These are phyloP conservation scores for Xestia ashworthii DNA, from an alignment of 2,888 invertebrate species.

Conservation along the genomic window DNA sequence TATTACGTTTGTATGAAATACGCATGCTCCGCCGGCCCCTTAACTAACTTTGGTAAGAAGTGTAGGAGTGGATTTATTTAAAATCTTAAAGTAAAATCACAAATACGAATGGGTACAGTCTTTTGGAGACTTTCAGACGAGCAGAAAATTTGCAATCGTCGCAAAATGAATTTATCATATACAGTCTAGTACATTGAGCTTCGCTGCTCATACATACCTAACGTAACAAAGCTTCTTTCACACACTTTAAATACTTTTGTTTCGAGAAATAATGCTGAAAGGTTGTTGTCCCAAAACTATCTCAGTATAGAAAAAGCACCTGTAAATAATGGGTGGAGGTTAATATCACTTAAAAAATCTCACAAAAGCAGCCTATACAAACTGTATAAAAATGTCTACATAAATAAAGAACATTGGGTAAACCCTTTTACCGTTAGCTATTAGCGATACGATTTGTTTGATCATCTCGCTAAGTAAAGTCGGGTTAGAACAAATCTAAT, in stretches of 20 bases:
- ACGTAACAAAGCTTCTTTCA: slow-evolving; percentile 42
- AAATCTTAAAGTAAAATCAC: slow-evolving; percentile 66
- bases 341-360: slow-evolving; percentile 9
- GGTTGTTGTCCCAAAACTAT: slow-evolving; percentile 28
- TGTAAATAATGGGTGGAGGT: background rate
- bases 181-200: slow-evolving; percentile 62
- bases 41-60: slow-evolving; percentile 23
- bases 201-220: slow-evolving; percentile 60
- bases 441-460: slow-evolving; percentile 29
- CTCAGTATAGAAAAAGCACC: background rate
- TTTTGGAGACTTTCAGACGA: slow-evolving; percentile 63
- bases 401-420: background rate
- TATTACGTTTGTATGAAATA: too few relatives aligned
- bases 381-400: background rate
- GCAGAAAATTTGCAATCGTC: slow-evolving; percentile 71
- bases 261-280: slow-evolving; percentile 13
- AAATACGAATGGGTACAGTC: slow-evolving; percentile 55
- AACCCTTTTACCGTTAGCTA: slow-evolving; percentile 9
- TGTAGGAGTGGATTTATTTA: slow-evolving; percentile 43
- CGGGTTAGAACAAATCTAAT: slow-evolving; percentile 7
- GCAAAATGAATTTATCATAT: slow-evolving; percentile 69
- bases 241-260: slow-evolving; percentile 50
- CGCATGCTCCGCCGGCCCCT: too few relatives aligned
- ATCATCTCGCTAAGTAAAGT: slow-evolving; percentile 8
- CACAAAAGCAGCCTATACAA: background rate